Evolutionary conservation across 2,797 vertebrate genomes (phyloP).

Genomic region (Austrolebias charrua): DNA sequence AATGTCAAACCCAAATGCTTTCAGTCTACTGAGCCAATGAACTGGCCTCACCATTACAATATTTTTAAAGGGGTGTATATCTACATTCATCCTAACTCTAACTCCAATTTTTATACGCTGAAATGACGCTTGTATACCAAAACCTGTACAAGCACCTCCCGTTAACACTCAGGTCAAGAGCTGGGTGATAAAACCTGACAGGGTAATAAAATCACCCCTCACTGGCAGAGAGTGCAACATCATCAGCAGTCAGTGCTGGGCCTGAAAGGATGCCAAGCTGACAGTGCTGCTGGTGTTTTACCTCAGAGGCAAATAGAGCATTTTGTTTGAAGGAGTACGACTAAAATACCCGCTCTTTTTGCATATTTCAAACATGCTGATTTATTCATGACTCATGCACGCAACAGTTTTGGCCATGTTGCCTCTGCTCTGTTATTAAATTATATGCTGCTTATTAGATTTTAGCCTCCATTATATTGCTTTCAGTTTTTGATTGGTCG

Average conservation of each 20-base stretch:
- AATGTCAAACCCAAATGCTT: no score
- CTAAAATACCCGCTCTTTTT: background rate
- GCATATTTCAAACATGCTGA: background rate
- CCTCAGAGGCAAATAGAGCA: slow-evolving; percentile 8
- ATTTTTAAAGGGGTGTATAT: no score
- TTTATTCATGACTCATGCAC: background rate
- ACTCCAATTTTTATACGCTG: no score
- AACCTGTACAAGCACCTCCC: no score
- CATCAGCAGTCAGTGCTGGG: slow-evolving; percentile 21
- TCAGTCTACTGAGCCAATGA: no score
- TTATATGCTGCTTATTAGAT: background rate
- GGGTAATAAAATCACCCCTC: slow-evolving; percentile 3
- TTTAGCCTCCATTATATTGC: background rate
- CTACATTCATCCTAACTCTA: no score
- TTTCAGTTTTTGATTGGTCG: background rate
- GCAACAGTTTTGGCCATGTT: no score
- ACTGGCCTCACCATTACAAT: no score
- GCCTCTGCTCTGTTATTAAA: background rate
- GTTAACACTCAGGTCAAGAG: no score
- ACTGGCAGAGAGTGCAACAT: slow-evolving; percentile 19
- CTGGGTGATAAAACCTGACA: background rate
- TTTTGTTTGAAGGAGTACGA: background rate
- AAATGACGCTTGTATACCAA: no score
- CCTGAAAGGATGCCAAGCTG: slow-evolving; percentile 12
- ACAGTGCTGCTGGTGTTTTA: slow-evolving; percentile 19